Evolutionary conservation across 2,888 invertebrate species (phyloP).

Genomic region (Drosophila phalerata): DNA sequence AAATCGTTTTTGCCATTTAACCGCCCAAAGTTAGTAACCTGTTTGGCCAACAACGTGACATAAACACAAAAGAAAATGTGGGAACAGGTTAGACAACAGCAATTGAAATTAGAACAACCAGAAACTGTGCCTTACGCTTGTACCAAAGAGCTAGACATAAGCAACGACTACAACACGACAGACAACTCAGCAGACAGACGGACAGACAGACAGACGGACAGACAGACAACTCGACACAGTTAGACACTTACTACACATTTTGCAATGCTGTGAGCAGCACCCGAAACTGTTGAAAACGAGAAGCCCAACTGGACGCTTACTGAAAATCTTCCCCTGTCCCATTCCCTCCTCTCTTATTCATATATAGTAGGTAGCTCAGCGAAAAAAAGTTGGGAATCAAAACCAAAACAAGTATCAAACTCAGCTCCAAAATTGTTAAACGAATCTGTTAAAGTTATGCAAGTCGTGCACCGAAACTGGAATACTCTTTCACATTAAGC

Average conservation of each 20-base stretch:
- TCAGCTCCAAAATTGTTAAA: slow-evolving; percentile 29
- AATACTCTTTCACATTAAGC: slow-evolving; percentile 27
- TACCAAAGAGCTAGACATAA: slow-evolving; percentile 28
- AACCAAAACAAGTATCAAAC: slow-evolving; percentile 41
- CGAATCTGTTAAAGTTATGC: slow-evolving; percentile 30
- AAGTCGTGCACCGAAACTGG: slow-evolving; percentile 37
- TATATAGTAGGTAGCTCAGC: neutral
- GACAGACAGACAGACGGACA: slow-evolving; percentile 33
- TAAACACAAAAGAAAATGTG: slow-evolving; percentile 73
- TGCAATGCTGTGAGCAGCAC: slow-evolving; percentile 21
- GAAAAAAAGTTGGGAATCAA: slow-evolving; percentile 28
- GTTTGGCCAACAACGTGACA: slow-evolving; percentile 68
- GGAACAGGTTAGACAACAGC: slow-evolving; percentile 71
- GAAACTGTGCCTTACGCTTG: slow-evolving; percentile 68
- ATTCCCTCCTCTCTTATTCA: neutral
- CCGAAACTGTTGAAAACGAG: slow-evolving; percentile 20
- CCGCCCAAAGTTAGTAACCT: slow-evolving; percentile 57
- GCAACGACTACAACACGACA: slow-evolving; percentile 14
- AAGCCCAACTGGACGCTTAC: slow-evolving; percentile 28
- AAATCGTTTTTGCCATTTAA: slow-evolving; percentile 65
- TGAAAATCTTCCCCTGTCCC: slow-evolving; percentile 2
- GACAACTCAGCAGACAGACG: slow-evolving; percentile 18
- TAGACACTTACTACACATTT: slow-evolving; percentile 37
- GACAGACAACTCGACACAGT: slow-evolving; percentile 52
- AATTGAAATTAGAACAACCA: slow-evolving; percentile 76